Base-by-base conservation (phyloP, 2,113 vertebrate genomes). In the Halcyon malimbica region DNA sequence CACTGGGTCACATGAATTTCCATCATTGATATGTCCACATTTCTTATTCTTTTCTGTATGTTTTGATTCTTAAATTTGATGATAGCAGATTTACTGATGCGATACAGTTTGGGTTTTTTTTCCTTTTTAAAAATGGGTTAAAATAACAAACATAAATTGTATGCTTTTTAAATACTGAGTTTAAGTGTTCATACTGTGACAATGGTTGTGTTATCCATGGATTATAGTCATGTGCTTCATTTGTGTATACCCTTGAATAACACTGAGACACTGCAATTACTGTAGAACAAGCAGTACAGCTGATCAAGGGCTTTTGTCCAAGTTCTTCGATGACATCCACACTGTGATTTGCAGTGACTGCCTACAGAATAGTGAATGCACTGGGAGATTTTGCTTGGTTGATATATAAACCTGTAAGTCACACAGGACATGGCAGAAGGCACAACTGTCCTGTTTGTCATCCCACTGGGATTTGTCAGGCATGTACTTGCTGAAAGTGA, bases 221-320 rank as follows among this genome's bases (percentile, higher is more conserved):
- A 94, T 93, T 94, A 87, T 5, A 51, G 26, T 35, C 78, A 81
- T 31, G 48, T 48, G 35, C 7, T 87, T 91, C 95, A 78, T 81
- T 96, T 77, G 62, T 90, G 41, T 54, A 62, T 80, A 80, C 33
- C 74, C 44, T 76, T 67, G 60, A 84, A 96, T 96, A 95, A 90
- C 56, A 89, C 91, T 87, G 69, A 90, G 60, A 77, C 59, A 14
- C 65, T 87, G 80, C 76, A 91, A 91, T 92, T 96, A 80, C 62
- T 78, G 75, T 25, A 90, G 87, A 93, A 87, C 69, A 96, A 94
- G 79, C 53, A 79, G 83, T 77, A 44, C 10, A 90, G 64, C 57
- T 93, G 95, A 93, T 91, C 73, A 90, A 94, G 84, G 76, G 60
- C 67, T 94, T 92, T 93, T 87, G 84, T 85, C 67, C 71, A 87